These are phyloP conservation scores for Dicerorhinus sumatrensis DNA, from an alignment of 2,113 vertebrate species.

Conservation along the genomic window DNA sequence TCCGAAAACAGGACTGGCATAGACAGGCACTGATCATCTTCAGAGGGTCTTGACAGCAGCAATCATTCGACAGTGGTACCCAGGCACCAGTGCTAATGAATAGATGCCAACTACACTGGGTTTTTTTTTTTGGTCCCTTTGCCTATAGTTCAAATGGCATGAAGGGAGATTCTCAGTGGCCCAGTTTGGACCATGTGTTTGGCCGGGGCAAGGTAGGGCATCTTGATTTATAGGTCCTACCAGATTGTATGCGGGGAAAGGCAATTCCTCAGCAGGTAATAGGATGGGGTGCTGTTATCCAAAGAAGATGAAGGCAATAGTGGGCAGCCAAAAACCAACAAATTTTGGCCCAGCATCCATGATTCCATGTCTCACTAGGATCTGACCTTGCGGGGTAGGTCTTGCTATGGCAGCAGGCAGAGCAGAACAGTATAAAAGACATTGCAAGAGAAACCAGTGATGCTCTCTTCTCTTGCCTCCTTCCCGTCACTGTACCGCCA, in stretches of 20 bases:
- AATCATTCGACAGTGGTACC: not conserved
- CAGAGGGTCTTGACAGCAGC: not conserved
- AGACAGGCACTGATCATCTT: not conserved
- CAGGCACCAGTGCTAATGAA: not conserved
- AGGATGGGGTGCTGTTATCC: not conserved
- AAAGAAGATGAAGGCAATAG: not conserved
- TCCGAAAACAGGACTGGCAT: not conserved
- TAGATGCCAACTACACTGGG: fast-evolving
- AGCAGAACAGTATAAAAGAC: not conserved
- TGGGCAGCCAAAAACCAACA: not conserved
- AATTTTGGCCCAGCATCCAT: fast-evolving
- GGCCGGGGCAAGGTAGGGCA: not conserved
- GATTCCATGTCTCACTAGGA: not conserved
- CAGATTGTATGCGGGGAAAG: not conserved
- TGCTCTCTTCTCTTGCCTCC: fast-evolving
- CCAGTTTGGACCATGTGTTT: not conserved
- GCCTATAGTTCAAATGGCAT: not conserved
- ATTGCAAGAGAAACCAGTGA: fast-evolving
- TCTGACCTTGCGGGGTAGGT: not conserved
- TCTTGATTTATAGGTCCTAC: not conserved
- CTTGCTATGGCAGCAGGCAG: not conserved
- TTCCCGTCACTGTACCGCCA: fast-evolving
- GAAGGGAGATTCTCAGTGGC: not conserved
- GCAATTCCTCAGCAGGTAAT: not conserved
- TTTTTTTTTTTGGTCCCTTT: not conserved